Percentiles rank a stretch among this genome's conserved stretches.
These are phyloP conservation scores for Paramisgurnus dabryanus DNA, from an alignment of 2,113 vertebrate species.

Conservation along the genomic window DNA sequence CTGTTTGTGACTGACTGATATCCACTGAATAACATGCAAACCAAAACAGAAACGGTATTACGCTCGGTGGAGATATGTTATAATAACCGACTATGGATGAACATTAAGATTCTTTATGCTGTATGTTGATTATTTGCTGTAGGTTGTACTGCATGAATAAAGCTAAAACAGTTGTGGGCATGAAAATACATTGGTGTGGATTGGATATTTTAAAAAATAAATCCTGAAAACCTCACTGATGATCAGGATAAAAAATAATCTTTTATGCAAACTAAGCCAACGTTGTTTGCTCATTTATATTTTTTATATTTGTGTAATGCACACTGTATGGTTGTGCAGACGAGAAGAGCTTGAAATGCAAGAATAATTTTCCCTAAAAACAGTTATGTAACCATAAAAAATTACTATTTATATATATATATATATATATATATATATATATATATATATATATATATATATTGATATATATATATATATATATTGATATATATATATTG, in stretches of 20 bases:
- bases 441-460: too few relatives aligned
- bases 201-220: neutral
- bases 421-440: too few relatives aligned
- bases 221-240: neutral
- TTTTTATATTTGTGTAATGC: too few relatives aligned
- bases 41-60: slow-evolving; percentile 59
- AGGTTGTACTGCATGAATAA: neutral
- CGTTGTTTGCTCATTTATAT: too few relatives aligned
- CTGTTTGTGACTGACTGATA: slow-evolving; percentile 59
- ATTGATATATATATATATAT: too few relatives aligned
- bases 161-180: neutral
- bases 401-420: too few relatives aligned
- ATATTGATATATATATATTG: too few relatives aligned
- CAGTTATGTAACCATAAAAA: neutral
- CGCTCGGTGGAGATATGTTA: slow-evolving; percentile 26
- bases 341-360: neutral
- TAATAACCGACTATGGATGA: slow-evolving; percentile 38
- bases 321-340: neutral
- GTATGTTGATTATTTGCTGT: neutral
- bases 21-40: slow-evolving; percentile 59
- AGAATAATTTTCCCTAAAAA: slow-evolving; percentile 1
- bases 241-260: neutral
- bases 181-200: neutral
- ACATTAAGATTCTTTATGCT: slow-evolving; percentile 18
- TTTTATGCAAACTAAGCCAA: neutral